phyloP scores from a whole-genome alignment of 1,140 invertebrate genomes.

The Drosophila obscura region DNA sequence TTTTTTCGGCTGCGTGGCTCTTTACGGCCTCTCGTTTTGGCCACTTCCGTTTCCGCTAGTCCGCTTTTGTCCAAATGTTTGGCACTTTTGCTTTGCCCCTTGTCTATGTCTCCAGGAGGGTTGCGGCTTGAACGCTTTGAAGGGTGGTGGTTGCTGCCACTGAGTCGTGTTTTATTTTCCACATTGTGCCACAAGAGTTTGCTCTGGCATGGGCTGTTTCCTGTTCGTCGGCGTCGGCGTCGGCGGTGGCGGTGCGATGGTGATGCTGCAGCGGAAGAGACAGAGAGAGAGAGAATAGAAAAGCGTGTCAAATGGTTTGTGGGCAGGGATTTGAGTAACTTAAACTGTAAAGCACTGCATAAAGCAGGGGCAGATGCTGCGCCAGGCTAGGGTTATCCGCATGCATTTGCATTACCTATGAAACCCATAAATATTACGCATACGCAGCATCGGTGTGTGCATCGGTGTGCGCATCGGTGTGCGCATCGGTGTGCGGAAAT shows the following conservation, averaged over 20 bases:
- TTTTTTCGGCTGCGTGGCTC: not conserved
- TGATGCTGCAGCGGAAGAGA: constrained; percentile 24
- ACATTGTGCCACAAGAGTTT: constrained; percentile 66
- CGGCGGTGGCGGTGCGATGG: constrained; percentile 39
- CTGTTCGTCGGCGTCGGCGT: constrained; percentile 9
- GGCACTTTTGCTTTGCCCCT: constrained; percentile 17
- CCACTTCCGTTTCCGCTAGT: constrained; percentile 52
- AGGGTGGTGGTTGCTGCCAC: constrained; percentile 39
- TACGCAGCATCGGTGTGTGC: constrained; percentile 13
- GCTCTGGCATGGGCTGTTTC: constrained; percentile 27
- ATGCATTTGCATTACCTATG: constrained; percentile 33
- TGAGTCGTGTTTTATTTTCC: constrained; percentile 69
- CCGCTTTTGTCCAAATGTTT: constrained; percentile 16
- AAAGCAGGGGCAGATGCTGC: constrained; percentile 3
- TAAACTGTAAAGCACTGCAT: not conserved
- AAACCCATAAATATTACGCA: constrained; percentile 29
- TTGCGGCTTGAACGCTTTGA: constrained; percentile 2
- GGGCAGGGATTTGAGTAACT: not conserved
- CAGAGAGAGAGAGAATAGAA: not conserved
- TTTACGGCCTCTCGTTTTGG: constrained; percentile 27
- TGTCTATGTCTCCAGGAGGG: constrained; percentile 42
- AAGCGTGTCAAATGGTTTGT: constrained; percentile 11
- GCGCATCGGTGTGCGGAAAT: constrained; percentile 5
- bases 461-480: constrained; percentile 5
- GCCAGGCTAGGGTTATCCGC: not conserved